Conservation (phyloP, 2,113 vertebrate genomes). For the Epinephelus moara region DNA sequence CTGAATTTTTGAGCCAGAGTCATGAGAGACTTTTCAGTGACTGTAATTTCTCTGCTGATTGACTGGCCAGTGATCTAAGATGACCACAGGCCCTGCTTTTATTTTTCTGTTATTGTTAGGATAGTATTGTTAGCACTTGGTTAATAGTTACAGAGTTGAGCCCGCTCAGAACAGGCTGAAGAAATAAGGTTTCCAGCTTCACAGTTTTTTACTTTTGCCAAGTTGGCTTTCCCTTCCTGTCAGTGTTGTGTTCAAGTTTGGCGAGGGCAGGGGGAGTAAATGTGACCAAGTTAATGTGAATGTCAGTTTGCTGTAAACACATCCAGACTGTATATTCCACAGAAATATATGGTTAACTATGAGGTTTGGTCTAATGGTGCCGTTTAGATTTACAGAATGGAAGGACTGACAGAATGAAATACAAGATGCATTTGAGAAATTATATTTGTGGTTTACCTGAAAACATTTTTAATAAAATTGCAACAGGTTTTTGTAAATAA, state of each 20-base stretch:
- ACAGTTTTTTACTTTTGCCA: constrained; percentile 61
- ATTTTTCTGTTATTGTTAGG: constrained; percentile 62
- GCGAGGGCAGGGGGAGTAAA: constrained; percentile 54
- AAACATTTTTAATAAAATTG: constrained; percentile 16
- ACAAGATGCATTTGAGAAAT: constrained; percentile 31
- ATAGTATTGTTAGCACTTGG: constrained; percentile 50
- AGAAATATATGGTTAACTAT: constrained; percentile 61
- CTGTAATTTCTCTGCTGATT: constrained; percentile 54
- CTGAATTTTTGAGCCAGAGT: constrained; percentile 23
- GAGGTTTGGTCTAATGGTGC: constrained; percentile 61
- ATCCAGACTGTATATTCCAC: constrained; percentile 68
- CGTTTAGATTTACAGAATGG: constrained; percentile 66
- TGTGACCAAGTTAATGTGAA: constrained; percentile 72
- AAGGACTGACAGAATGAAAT: constrained; percentile 63
- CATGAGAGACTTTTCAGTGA: constrained; percentile 48
- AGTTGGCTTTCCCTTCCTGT: constrained; percentile 69
- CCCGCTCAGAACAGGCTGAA: constrained; percentile 20
- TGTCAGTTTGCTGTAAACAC: constrained; percentile 82
- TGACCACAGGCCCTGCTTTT: constrained; percentile 43
- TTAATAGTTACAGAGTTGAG: constrained; percentile 44
- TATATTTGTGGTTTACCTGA: constrained; percentile 31
- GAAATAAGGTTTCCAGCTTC: constrained; percentile 56
- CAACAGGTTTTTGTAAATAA: not conserved
- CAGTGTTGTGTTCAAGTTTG: constrained; percentile 69
- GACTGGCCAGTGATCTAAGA: constrained; percentile 57